phyloP scores from a whole-genome alignment of 2,888 invertebrate species.

The Lucinisca nassula region DNA sequence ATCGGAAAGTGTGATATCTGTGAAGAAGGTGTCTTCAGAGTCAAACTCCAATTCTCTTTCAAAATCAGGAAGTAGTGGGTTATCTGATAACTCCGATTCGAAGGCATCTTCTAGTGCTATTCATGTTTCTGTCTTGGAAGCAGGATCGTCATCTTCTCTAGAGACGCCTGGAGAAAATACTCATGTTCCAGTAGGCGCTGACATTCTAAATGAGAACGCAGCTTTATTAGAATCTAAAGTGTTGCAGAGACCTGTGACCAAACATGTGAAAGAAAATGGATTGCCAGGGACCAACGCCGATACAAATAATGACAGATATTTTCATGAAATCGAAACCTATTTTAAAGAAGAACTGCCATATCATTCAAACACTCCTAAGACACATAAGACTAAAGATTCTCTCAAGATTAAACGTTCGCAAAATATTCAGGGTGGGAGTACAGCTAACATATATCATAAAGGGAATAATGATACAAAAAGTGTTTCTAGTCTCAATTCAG shows the following conservation, averaged over 20 bases:
- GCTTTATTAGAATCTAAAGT: neutral
- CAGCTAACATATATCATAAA: neutral
- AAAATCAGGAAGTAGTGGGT: neutral
- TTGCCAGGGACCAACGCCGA: neutral
- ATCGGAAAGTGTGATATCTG: too few species aligned
- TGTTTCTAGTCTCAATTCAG: neutral
- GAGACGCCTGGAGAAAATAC: neutral
- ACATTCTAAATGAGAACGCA: neutral
- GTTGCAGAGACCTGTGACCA: neutral
- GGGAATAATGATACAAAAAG: neutral
- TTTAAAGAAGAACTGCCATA: neutral
- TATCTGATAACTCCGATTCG: neutral
- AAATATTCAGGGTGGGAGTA: neutral
- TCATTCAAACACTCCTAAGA: neutral
- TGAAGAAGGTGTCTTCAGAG: neutral
- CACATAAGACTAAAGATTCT: neutral
- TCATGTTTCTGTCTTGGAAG: neutral
- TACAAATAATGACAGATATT: neutral
- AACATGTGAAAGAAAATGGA: neutral
- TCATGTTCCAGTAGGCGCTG: neutral
- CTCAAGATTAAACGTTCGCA: neutral
- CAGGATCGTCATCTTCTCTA: neutral
- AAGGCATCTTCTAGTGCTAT: neutral
- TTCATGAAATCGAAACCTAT: neutral
- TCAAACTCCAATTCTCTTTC: neutral